These are phyloP conservation scores for Bombus picipes DNA, from an alignment of 1,140 invertebrate species.

Conservation along the genomic window DNA sequence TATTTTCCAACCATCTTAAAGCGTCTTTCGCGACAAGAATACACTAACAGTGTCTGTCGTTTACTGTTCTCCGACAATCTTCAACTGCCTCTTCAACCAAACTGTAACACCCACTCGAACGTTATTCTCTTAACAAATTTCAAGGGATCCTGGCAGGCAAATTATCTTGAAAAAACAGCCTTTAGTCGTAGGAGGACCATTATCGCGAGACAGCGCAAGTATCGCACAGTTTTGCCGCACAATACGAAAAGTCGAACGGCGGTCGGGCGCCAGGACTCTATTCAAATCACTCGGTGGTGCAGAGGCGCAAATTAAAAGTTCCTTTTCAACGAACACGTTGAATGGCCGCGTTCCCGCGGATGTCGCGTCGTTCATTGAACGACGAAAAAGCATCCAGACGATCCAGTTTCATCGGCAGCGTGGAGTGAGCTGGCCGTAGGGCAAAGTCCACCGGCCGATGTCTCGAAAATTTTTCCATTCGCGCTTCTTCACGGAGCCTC, in stretches of 20 bases:
- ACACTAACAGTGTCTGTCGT: too few relatives aligned
- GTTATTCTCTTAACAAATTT: neutral
- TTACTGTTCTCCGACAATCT: too few relatives aligned
- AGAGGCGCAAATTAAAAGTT: constrained; percentile 43
- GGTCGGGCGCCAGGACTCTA: neutral
- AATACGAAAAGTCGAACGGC: constrained; percentile 11
- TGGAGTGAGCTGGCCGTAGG: neutral
- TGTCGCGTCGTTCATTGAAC: constrained; percentile 32
- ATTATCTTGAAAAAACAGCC: neutral
- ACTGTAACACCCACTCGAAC: too few relatives aligned
- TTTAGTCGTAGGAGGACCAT: neutral
- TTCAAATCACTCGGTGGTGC: neutral
- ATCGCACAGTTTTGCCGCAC: neutral
- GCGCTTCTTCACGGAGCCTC: constrained; percentile 35
- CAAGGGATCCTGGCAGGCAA: neutral
- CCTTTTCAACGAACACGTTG: constrained; percentile 6
- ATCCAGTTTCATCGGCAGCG: constrained; percentile 21
- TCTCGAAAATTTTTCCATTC: constrained; percentile 44
- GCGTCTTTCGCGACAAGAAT: neutral
- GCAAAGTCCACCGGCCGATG: neutral
- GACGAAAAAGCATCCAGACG: constrained; percentile 15
- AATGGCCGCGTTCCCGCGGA: neutral
- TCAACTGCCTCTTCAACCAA: too few relatives aligned
- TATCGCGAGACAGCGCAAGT: neutral
- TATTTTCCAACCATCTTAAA: neutral